These are phyloP conservation scores for Hymenochirus boettgeri DNA, from an alignment of 2,113 vertebrate species.

Conservation along the genomic window DNA sequence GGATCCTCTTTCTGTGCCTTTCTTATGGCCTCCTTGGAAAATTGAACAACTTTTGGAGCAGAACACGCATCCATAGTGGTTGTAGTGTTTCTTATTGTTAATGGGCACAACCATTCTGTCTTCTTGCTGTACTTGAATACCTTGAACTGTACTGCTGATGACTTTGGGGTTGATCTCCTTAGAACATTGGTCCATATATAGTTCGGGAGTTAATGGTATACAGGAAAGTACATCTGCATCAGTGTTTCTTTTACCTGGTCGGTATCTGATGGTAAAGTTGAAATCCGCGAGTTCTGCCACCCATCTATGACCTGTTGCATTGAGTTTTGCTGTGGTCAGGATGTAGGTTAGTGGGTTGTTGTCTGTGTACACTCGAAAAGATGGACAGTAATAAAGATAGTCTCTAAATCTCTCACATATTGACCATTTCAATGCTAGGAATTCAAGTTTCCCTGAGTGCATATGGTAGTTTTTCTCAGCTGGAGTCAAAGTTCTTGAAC, in stretches of 20 bases:
- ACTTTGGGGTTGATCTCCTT: neutral
- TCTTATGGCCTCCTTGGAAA: too few species aligned
- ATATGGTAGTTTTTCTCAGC: slow-evolving; percentile 4
- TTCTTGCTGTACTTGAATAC: too few species aligned
- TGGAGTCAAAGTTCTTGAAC: neutral
- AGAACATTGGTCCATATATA: neutral
- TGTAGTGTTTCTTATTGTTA: too few species aligned
- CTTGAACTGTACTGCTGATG: neutral
- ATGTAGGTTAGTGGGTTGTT: slow-evolving; percentile 1
- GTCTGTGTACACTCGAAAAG: neutral
- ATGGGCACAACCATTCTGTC: too few species aligned
- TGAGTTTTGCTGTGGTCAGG: slow-evolving; percentile 2
- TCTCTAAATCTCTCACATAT: neutral
- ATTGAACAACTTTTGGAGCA: too few species aligned
- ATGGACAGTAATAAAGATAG: too few species aligned
- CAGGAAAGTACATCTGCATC: slow-evolving; percentile 5
- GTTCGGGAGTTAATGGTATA: neutral
- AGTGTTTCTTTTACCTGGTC: neutral
- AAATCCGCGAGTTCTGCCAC: neutral
- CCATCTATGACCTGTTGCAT: slow-evolving; percentile 4
- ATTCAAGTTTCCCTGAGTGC: slow-evolving; percentile 1
- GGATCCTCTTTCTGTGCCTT: too few species aligned
- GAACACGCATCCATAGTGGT: too few species aligned
- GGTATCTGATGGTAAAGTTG: neutral
- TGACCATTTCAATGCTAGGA: slow-evolving; percentile 6